phyloP scores from a whole-genome alignment of 2,888 invertebrate genomes.

The Abrostola triplasia region DNA sequence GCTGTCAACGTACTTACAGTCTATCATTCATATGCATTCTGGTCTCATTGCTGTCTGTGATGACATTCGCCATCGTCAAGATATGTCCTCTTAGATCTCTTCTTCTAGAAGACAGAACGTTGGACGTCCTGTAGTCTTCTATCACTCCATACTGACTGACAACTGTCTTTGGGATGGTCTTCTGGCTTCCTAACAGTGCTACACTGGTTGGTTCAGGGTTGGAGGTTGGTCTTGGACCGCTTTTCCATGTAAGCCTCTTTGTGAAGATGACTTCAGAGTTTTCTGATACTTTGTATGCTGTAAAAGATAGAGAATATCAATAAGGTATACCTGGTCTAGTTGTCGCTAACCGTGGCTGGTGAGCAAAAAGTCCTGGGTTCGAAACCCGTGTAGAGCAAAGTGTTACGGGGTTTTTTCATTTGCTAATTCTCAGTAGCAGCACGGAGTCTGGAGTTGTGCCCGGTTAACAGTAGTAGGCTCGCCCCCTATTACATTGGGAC shows the following conservation, averaged over 20 bases:
- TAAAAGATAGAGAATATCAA: constrained; percentile 25
- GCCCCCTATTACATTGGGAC: too few relatives aligned
- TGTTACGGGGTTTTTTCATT: too few relatives aligned
- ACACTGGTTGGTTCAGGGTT: neutral
- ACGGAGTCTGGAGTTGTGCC: too few relatives aligned
- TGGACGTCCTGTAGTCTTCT: constrained; percentile 70
- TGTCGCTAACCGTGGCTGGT: too few relatives aligned
- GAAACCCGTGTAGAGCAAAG: too few relatives aligned
- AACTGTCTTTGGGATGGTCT: constrained; percentile 6
- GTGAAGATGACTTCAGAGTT: constrained; percentile 69
- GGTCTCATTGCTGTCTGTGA: constrained; percentile 80
- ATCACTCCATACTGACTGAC: constrained; percentile 63
- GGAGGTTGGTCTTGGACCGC: neutral
- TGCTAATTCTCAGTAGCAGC: too few relatives aligned
- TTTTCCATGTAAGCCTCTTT: constrained; percentile 68
- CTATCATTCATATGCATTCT: constrained; percentile 77
- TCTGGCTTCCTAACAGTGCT: neutral
- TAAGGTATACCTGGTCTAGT: neutral
- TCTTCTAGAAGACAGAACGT: constrained; percentile 69
- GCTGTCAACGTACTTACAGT: constrained; percentile 68
- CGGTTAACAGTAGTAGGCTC: too few relatives aligned
- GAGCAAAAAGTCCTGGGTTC: too few relatives aligned
- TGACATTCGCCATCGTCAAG: constrained; percentile 76
- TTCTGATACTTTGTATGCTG: constrained; percentile 77
- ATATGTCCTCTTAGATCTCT: constrained; percentile 68